phyloP scores from a whole-genome alignment of 2,888 invertebrate species.

The Lampropteryx suffumata region DNA sequence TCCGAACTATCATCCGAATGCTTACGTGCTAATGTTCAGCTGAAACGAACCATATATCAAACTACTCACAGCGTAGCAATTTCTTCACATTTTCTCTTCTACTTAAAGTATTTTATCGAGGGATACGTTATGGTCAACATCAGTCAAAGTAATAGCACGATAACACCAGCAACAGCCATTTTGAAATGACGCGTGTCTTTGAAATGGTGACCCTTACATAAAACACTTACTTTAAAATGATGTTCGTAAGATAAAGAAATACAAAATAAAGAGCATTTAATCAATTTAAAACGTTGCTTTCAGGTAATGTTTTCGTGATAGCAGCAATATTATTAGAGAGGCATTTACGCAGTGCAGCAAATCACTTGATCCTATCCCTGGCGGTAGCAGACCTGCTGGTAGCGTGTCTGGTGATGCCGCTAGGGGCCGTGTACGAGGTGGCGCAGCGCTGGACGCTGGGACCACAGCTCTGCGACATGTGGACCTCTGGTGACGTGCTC shows the following conservation, averaged over 20 bases:
- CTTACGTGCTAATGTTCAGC: slow-evolving; percentile 15
- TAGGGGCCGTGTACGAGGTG: slow-evolving; percentile 90
- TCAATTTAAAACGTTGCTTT: slow-evolving; percentile 35
- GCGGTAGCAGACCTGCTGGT: slow-evolving; percentile 96
- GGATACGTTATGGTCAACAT: slow-evolving; percentile 25
- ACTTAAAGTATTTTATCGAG: slow-evolving; percentile 21
- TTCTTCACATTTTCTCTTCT: slow-evolving; percentile 24
- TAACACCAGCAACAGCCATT: slow-evolving; percentile 22
- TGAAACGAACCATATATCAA: slow-evolving; percentile 22
- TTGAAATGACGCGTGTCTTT: slow-evolving; percentile 16
- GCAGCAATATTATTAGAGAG: slow-evolving; percentile 94
- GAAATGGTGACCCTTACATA: too few relatives aligned
- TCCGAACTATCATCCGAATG: slow-evolving; percentile 17
- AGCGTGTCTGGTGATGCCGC: slow-evolving; percentile 91
- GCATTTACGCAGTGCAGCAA: slow-evolving; percentile 93
- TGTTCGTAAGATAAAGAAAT: too few relatives aligned
- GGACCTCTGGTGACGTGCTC: slow-evolving; percentile 95
- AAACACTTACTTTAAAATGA: slow-evolving; percentile 18
- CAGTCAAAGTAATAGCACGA: slow-evolving; percentile 27
- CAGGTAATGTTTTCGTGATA: slow-evolving; percentile 97
- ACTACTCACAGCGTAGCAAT: slow-evolving; percentile 13
- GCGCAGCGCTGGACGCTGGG: slow-evolving; percentile 93
- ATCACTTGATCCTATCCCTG: slow-evolving; percentile 94
- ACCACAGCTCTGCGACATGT: slow-evolving; percentile 95
- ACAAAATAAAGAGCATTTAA: too few relatives aligned